Base-by-base conservation (phyloP, 1,140 invertebrate genomes). In the Anthonomus grandis region DNA sequence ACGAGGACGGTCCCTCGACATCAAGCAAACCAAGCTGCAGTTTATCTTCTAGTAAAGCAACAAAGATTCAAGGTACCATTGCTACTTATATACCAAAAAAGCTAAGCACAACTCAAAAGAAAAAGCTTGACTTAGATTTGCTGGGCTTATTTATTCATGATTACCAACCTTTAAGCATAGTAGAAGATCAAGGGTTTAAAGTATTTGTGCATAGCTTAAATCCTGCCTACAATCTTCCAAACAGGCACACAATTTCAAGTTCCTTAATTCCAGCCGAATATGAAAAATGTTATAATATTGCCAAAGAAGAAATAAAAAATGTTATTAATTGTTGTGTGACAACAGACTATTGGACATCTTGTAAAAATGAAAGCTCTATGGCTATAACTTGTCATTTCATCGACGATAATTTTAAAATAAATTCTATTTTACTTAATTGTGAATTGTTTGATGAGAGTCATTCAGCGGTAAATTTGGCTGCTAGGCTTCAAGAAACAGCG, bases 171-270 rank as follows among this genome's bases (percentile, higher is more conserved):
- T 69, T 70, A 54, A 56, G 58, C 8, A 51, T 70, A 18, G 66
- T 70, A 4, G 65, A 69, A 60, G 64, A 69, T 49, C 4, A 57
- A 17, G 65, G 62, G 3, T 71, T 71, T 56, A 59, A 44, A 47
- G 24, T 24, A 21, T 71, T 67, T 48, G 60, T 56, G 3, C 46
- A 41, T 12, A 31, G 41, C n/a, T 46, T 72, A 37, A 69, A 69
- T 62, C 64, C 69, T 2, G 42, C 37, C 13, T 71, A 69, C 38
- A 31, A 59, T 3, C 48, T 72, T 18, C 70, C 64, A n/a, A 49
- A 45, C 18, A 38, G 60, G 38, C 70, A 70, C 59, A 48, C 34
- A 9, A 46, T 64, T 12, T 27, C 64, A 34, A 53, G 52, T 9
- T 48, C 51, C 0, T 34, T 67, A 21, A 15, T 66, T 41, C 60